A percentile compares a stretch with the other conserved stretches of the same genome.
These are phyloP conservation scores for Ligdia adustata DNA, from an alignment of 2,888 invertebrate species.

Conservation along the genomic window DNA sequence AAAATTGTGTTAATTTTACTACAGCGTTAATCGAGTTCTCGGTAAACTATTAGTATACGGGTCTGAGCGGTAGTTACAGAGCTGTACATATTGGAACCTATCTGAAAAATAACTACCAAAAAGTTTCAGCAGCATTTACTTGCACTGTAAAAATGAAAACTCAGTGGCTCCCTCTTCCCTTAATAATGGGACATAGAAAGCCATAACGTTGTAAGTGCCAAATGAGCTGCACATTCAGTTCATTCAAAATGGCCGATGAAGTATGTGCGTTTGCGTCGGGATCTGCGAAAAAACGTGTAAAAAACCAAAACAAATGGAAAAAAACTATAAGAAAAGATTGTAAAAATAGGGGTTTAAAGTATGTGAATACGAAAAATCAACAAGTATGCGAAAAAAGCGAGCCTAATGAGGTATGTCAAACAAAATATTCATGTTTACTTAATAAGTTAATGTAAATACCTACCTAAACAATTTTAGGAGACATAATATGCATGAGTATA, in stretches of 20 bases:
- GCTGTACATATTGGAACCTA: too few species aligned
- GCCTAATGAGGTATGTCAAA: neutral
- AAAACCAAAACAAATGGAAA: constrained; percentile 4
- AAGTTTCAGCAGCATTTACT: constrained; percentile 1
- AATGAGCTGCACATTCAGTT: constrained; percentile 4
- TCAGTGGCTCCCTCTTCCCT: neutral
- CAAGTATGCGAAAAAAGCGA: neutral
- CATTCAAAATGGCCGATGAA: constrained; percentile 9
- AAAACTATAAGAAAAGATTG: constrained; percentile 1
- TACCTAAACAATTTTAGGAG: neutral
- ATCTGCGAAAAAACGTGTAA: neutral
- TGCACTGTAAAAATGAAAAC: neutral
- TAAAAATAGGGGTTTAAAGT: neutral
- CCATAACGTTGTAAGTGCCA: constrained; percentile 8
- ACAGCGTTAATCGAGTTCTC: too few species aligned
- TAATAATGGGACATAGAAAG: constrained; percentile 1
- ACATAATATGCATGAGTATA: neutral
- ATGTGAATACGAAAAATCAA: neutral
- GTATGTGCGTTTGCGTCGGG: neutral
- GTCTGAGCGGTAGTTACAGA: too few species aligned
- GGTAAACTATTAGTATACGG: too few species aligned
- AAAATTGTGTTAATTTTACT: too few species aligned
- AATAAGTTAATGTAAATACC: too few species aligned
- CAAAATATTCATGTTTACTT: neutral
- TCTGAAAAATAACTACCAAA: too few species aligned